Evolutionary conservation across 1,140 invertebrate genomes (phyloP).

Genomic region (Heliothis subflexa): DNA sequence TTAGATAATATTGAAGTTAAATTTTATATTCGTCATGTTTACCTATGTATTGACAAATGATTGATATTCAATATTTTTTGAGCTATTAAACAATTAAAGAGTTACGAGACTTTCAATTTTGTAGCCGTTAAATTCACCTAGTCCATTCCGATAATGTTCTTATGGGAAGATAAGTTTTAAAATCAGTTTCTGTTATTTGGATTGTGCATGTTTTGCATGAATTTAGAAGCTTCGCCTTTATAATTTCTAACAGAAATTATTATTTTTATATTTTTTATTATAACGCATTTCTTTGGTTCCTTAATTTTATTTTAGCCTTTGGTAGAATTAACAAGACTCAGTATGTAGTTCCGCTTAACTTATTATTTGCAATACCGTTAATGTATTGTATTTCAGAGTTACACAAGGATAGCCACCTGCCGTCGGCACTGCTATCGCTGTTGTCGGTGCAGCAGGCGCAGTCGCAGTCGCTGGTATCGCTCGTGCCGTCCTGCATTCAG

Average conservation of each 20-base stretch:
- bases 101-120: slow-evolving; percentile 67
- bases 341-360: slow-evolving; percentile 77
- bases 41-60: slow-evolving; percentile 72
- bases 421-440: slow-evolving; percentile 76
- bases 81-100: slow-evolving; percentile 76
- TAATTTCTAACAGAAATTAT: slow-evolving; percentile 84
- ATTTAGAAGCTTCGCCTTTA: slow-evolving; percentile 85
- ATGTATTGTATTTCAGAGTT: slow-evolving; percentile 81
- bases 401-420: slow-evolving; percentile 72
- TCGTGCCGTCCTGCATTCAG: slow-evolving; percentile 68
- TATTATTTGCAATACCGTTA: slow-evolving; percentile 81
- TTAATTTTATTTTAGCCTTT: slow-evolving; percentile 85
- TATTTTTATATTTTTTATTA: slow-evolving; percentile 76
- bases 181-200: slow-evolving; percentile 66
- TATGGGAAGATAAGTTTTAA: slow-evolving; percentile 82
- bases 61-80: slow-evolving; percentile 81
- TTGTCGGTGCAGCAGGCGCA: slow-evolving; percentile 72
- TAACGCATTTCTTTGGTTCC: slow-evolving; percentile 86
- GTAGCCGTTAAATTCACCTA: slow-evolving; percentile 17
- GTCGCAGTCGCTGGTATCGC: slow-evolving; percentile 64
- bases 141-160: slow-evolving; percentile 45
- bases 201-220: slow-evolving; percentile 85
- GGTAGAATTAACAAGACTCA: slow-evolving; percentile 83
- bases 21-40: slow-evolving; percentile 79
- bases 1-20: slow-evolving; percentile 70